Evolutionary conservation across 2,797 vertebrate species (phyloP).

Genomic region (Bradypodion pumilum): DNA sequence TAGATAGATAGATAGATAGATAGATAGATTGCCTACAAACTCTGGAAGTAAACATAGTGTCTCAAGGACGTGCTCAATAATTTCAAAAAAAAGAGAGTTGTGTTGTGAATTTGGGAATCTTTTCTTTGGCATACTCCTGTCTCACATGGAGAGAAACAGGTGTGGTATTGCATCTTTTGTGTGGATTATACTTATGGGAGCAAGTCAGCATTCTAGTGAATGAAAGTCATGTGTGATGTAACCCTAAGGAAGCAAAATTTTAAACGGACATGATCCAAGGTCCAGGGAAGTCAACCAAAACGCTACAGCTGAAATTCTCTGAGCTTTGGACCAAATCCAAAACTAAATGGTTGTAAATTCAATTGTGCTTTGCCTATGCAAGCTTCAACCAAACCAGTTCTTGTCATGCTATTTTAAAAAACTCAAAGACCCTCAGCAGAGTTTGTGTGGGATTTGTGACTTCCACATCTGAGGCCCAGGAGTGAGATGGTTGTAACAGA

Average conservation of each 20-base stretch:
- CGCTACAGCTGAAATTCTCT: not conserved
- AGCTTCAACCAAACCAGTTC: conserved; percentile 25
- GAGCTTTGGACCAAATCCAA: not conserved
- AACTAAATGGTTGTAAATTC: conserved; percentile 33
- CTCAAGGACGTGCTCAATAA: not conserved
- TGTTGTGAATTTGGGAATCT: not conserved
- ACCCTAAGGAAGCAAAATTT: not conserved
- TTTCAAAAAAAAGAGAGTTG: not conserved
- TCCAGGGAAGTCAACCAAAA: not conserved
- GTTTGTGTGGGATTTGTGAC: conserved; percentile 26
- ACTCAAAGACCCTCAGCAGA: conserved; percentile 12
- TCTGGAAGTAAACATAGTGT: not conserved
- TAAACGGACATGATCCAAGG: conserved; percentile 4
- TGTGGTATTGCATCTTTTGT: not conserved
- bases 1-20: no score
- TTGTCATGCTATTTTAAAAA: conserved; percentile 17
- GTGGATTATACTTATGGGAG: not conserved
- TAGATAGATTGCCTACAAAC: no score
- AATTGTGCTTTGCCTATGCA: conserved; percentile 35
- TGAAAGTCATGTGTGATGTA: conserved; percentile 10
- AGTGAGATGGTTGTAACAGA: conserved; percentile 15
- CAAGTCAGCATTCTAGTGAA: not conserved
- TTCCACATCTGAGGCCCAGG: conserved; percentile 19
- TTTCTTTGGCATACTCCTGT: not conserved
- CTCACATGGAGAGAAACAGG: not conserved